Evolutionary conservation across 2,888 invertebrate species (phyloP), one percentile per base, ranked within the genome.

Genomic region (Pristionchus mayeri): DNA sequence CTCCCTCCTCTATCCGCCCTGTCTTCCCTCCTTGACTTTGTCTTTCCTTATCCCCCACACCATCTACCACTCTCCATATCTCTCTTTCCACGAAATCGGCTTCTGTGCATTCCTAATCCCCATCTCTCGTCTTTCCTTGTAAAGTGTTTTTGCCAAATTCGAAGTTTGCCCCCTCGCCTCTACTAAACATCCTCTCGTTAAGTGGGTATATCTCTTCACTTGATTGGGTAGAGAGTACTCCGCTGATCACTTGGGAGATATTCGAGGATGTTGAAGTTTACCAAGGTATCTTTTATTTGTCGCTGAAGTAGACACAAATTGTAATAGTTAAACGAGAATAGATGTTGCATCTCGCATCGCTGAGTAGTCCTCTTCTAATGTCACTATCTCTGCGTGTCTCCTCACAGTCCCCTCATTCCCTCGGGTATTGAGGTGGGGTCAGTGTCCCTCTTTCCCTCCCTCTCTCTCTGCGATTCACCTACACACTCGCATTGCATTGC

Each of bases 241-340:
- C 13, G 63, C 13, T 63, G 13, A 34, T 13, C 63, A 63, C 4
- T 30, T 3, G 63, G 18, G 18, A 4, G 21, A 3, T 9, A 18
- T 21, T 21, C 67, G 40, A 37, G n/a, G 40, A 67, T 67, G 67
- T n/a, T 67, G n/a, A 67, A 67, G 67, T 67, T 67, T 67, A 67
- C 67, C 37, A 67, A 67, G 21, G 67, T 67, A 67, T 37, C 37
- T 67, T 71, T 11, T 71, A 7, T 24, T 37, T 71, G n/a, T n/a
- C n/a, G n/a, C n/a, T n/a, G n/a, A n/a, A n/a, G n/a, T n/a, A n/a
- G n/a, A n/a, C n/a, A n/a, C n/a, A n/a, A n/a, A n/a, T n/a, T n/a
- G n/a, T n/a, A n/a, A n/a, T n/a, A n/a, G 76, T 0, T 2, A 24
- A 54, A 6, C 9, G 24, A 24, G 7, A 9, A 54, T n/a, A 60